A percentile compares a stretch with the other conserved stretches of the same genome.
Evolutionary conservation across 2,113 vertebrate species (phyloP).

Genomic region (Scartelaos histophorus): DNA sequence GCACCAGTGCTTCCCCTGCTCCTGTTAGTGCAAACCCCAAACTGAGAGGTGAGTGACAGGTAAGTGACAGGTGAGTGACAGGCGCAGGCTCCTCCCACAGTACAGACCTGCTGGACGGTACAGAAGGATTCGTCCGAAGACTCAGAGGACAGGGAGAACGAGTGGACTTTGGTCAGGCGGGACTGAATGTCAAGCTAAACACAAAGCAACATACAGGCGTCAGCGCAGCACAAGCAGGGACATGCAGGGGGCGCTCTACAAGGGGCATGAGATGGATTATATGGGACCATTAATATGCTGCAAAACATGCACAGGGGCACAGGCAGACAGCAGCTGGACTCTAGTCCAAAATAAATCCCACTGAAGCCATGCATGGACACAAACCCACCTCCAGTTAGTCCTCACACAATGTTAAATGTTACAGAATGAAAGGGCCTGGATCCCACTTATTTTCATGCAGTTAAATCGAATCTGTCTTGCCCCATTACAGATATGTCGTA

Average conservation of each 20-base stretch:
- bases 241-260: not conserved
- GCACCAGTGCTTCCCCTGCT: conserved; percentile 3
- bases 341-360: not conserved
- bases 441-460: too few species aligned
- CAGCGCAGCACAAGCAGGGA: conserved; percentile 18
- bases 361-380: not conserved
- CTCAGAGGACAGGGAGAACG: conserved; percentile 86
- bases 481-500: too few species aligned
- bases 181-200: conserved; percentile 77
- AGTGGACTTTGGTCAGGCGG: conserved; percentile 85
- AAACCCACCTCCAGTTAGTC: not conserved
- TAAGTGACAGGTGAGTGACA: not conserved
- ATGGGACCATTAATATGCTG: too few species aligned
- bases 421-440: too few species aligned
- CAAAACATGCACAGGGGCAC: not conserved
- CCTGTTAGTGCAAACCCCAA: not conserved
- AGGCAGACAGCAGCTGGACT: not conserved
- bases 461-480: too few species aligned
- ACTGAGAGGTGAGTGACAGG: not conserved
- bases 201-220: conserved; percentile 11
- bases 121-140: conserved; percentile 86
- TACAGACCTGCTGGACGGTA: conserved; percentile 85
- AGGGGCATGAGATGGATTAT: too few species aligned
- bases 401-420: not conserved
- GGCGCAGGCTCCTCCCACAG: not conserved